Evolutionary conservation across 2,888 invertebrate genomes (phyloP).

Genomic region (Augiades crinisus): DNA sequence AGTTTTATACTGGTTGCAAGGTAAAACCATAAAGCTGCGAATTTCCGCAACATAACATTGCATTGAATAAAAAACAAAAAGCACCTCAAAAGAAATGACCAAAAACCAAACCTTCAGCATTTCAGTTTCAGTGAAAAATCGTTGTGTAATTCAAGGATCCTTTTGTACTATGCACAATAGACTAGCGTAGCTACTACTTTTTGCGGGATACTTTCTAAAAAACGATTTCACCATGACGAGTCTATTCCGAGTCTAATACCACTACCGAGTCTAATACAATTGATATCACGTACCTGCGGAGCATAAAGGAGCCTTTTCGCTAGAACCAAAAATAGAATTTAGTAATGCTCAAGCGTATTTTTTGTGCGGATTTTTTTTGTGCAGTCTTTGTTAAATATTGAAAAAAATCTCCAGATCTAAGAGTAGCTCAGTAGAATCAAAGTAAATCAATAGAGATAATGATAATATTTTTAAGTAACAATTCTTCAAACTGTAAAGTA

Average conservation of each 20-base stretch:
- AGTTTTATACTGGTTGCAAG: too few relatives aligned
- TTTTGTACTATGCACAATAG: background rate
- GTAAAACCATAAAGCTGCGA: too few relatives aligned
- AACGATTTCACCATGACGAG: background rate
- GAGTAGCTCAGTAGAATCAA: too few relatives aligned
- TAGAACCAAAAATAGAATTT: background rate
- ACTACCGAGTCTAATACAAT: background rate
- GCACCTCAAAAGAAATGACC: background rate
- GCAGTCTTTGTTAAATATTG: background rate
- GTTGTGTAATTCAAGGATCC: background rate
- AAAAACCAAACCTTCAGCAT: background rate
- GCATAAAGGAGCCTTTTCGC: background rate
- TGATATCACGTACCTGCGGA: background rate
- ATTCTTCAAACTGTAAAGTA: too few relatives aligned
- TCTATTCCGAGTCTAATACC: too few relatives aligned
- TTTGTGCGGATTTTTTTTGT: background rate
- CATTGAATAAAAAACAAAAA: too few relatives aligned
- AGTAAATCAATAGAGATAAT: background rate
- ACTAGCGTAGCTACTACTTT: background rate
- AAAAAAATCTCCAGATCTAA: background rate
- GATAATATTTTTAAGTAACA: too few relatives aligned
- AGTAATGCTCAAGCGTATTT: background rate
- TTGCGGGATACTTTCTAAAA: background rate
- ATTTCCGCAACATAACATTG: too few relatives aligned
- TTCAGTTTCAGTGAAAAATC: constrained; percentile 21